Conservation (phyloP, 2,113 vertebrate species). For the Rallus limicola region DNA sequence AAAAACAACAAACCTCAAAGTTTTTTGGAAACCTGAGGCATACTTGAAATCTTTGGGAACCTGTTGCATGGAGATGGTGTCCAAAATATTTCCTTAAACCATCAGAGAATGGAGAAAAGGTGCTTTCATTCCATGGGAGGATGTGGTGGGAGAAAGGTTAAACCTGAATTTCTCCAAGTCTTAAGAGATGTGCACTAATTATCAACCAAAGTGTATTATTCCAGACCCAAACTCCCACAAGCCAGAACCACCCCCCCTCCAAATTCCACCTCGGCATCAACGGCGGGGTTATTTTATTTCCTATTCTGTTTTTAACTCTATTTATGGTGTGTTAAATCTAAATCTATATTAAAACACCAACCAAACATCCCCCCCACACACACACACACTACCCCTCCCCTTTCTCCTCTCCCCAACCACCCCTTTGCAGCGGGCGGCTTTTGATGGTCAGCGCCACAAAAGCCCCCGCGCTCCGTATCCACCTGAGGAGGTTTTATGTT, state of each 20-base stretch:
- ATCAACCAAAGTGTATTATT: conserved; percentile 61
- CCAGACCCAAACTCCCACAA: conserved; percentile 24
- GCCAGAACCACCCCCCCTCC: too few relatives aligned
- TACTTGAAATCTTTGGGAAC: conserved; percentile 74
- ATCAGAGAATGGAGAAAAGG: conserved; percentile 59
- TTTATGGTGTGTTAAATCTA: background rate
- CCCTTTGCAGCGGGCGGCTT: background rate
- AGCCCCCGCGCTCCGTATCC: background rate
- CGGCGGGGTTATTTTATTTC: too few relatives aligned
- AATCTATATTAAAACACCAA: background rate
- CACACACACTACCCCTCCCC: too few relatives aligned
- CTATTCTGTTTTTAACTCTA: too few relatives aligned
- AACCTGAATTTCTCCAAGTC: background rate
- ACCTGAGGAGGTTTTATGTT: background rate
- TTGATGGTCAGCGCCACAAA: background rate
- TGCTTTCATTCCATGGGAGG: conserved; percentile 56
- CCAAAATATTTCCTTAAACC: conserved; percentile 70
- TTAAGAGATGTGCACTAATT: conserved; percentile 73
- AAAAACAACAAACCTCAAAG: conserved; percentile 19
- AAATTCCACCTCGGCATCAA: too few relatives aligned
- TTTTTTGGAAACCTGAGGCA: conserved; percentile 73
- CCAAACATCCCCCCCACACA: background rate
- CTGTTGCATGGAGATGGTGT: conserved; percentile 76
- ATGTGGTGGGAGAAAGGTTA: conserved; percentile 45
- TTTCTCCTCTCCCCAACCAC: background rate